Conservation (phyloP, 2,888 invertebrate species). For the Unio pictorum region DNA sequence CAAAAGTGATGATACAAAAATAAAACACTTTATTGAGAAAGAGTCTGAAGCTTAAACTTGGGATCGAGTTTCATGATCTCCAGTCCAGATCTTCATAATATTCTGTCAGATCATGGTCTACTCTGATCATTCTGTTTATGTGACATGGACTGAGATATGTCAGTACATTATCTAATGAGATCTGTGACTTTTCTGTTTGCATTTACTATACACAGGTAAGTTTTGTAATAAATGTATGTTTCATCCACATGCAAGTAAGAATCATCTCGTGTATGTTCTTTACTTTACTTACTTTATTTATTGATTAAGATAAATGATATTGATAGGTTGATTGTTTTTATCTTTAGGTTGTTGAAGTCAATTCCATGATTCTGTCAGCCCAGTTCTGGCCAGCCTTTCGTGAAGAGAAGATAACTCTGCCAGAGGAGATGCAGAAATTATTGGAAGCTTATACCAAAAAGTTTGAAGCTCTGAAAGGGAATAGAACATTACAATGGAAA, state of each 20-base stretch:
- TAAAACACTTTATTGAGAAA: too few species aligned
- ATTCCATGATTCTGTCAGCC: constrained; percentile 94
- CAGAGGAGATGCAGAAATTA: constrained; percentile 84
- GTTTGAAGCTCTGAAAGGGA: constrained; percentile 88
- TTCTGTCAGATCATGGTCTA: too few species aligned
- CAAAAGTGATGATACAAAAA: too few species aligned
- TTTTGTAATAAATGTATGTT: background rate
- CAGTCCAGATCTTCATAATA: too few species aligned
- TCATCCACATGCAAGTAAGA: background rate
- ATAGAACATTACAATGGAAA: constrained; percentile 94
- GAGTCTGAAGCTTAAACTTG: too few species aligned
- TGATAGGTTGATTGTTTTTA: background rate
- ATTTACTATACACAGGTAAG: background rate
- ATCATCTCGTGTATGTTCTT: background rate
- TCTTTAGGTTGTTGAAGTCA: constrained; percentile 78
- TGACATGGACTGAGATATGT: too few species aligned
- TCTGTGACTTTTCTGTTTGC: too few species aligned
- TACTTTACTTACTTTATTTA: background rate
- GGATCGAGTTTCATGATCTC: too few species aligned
- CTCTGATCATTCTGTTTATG: too few species aligned
- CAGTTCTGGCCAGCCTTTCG: constrained; percentile 99
- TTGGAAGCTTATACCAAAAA: constrained; percentile 89
- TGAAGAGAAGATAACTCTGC: constrained; percentile 92
- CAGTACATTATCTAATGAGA: background rate
- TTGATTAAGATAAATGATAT: background rate